Evolutionary conservation across 2,888 invertebrate species (phyloP), one percentile per base, ranked within the genome.

Genomic region (Melinaea marsaeus): DNA sequence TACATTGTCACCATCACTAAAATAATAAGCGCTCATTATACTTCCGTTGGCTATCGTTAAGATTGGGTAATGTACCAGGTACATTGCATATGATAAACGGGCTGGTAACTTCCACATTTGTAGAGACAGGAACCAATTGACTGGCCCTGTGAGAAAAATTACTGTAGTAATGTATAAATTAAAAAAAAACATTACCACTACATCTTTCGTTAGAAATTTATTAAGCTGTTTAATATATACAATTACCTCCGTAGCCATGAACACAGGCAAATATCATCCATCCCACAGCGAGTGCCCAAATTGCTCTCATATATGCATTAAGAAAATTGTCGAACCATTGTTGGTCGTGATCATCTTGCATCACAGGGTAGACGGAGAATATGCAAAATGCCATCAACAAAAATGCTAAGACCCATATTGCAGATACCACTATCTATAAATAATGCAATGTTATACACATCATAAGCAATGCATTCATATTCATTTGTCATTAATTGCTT

Each of bases 51-150:
- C 74, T 0, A 79, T 58, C 57, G 78, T 73, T 11, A 88, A 84
- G 47, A 91, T 75, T 0, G 86, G 79, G 11, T 88, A 73, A 73
- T 93, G 93, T 0, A 91, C 71, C 9, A 93, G 74, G 69, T 92
- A 93, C 76, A 92, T 86, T 7, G 91, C 91, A 68, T 91, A 93
- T 0, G 92, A 92, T 11, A 93, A 79, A 13, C 91, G 85, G 1
- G 90, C 89, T 0, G 92, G 81, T 11, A 92, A 78, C 76, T 91
- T 90, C 85, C 92, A 92, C 46, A 92, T 71, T 13, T 78, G 74
- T 1, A 88, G 74, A 0, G 92, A 91, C 0, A 92, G 77, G 66
- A 92, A 85, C 87, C 90, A 91, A 72, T 92, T 90, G 4, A 92
- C 60, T 1, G 71, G 71, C 37, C 72, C 72, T 72, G 62, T 9